A percentile compares a stretch with the other conserved stretches of the same genome.
Evolutionary conservation across 2,797 vertebrate species (phyloP).

Genomic region (Mus caroli): DNA sequence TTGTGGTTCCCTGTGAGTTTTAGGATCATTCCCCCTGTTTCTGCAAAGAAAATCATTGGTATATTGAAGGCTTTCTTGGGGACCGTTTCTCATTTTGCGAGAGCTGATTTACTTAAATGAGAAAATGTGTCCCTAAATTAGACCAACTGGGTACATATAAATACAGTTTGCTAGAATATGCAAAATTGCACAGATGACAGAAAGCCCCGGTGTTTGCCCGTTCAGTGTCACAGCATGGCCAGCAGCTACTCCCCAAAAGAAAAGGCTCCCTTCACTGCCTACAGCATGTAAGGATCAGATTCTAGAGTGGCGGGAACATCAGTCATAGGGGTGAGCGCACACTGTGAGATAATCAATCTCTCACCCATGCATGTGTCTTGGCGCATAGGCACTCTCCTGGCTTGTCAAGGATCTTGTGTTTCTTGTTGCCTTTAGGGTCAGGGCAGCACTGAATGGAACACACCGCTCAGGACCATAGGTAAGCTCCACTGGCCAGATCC

Average conservation of each 20-base stretch:
- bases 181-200: neutral
- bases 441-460: neutral
- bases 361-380: no score
- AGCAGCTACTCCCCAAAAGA: neutral
- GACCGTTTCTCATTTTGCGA: constrained; percentile 10
- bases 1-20: neutral
- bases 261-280: neutral
- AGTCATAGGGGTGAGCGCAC: neutral
- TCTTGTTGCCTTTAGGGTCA: neutral
- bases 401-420: neutral
- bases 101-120: neutral
- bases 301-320: neutral
- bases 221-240: neutral
- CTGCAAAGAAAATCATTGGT: neutral
- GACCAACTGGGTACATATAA: neutral
- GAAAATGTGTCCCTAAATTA: neutral
- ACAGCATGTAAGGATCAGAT: neutral
- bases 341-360: no score
- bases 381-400: neutral
- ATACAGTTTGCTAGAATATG: neutral
- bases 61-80: constrained; percentile 4
- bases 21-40: neutral
- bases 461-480: neutral
- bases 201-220: rapidly evolving
- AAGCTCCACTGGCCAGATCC: neutral